A percentile compares a stretch with the other conserved stretches of the same genome.
Conservation (phyloP, 2,888 invertebrate species). For the Herminia tarsipennalis region DNA sequence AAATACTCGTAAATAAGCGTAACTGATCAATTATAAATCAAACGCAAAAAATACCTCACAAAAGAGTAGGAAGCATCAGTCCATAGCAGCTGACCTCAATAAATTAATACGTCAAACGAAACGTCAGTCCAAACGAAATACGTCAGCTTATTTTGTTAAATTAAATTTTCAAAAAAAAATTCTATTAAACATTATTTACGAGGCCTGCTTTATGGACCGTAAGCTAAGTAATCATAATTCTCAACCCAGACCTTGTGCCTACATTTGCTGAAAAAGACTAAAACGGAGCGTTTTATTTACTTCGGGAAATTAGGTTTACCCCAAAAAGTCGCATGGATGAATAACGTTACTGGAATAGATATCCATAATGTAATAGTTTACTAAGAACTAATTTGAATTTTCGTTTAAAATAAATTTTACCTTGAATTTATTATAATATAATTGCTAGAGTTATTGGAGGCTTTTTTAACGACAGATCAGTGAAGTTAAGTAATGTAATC, state of each 20-base stretch:
- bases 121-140: neutral
- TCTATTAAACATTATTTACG: conserved; percentile 42
- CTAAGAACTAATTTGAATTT: too few relatives aligned
- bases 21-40: too few relatives aligned
- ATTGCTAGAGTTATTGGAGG: too few relatives aligned
- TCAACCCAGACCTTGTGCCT: conserved; percentile 4
- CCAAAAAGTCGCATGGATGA: neutral
- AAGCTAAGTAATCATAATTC: conserved; percentile 41
- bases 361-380: too few relatives aligned
- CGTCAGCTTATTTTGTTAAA: conserved; percentile 29
- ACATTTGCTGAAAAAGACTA: neutral
- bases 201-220: conserved; percentile 30
- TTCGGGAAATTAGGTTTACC: conserved; percentile 4
- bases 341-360: neutral
- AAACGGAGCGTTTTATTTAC: conserved; percentile 2
- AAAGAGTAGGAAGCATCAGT: neutral
- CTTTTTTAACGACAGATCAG: too few relatives aligned
- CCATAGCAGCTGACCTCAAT: neutral
- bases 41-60: neutral
- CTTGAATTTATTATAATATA: too few relatives aligned
- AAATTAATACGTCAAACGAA: neutral
- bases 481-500: too few relatives aligned
- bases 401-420: too few relatives aligned
- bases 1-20: too few relatives aligned
- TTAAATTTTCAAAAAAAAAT: conserved; percentile 37